Percentiles rank a stretch among this genome's conserved stretches.
Evolutionary conservation across 2,113 vertebrate genomes (phyloP).

Genomic region (Poeciliopsis turrubarensis): DNA sequence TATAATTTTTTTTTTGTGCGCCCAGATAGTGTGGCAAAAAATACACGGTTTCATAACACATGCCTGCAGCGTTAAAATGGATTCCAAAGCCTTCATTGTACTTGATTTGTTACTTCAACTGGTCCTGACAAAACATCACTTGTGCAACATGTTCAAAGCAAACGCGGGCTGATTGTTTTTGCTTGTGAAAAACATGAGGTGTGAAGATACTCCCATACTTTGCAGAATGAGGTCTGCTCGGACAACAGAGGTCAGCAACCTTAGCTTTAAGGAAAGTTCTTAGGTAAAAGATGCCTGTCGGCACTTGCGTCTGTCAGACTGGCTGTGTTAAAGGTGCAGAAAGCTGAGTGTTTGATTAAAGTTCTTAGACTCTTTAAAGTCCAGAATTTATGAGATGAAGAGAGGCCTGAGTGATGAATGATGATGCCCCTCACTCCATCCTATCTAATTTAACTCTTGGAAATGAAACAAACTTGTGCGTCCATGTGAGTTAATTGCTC

Average conservation of each 20-base stretch:
- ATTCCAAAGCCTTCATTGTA: not conserved
- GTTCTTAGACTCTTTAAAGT: slow-evolving; percentile 59
- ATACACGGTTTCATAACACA: not conserved
- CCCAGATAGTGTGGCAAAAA: not conserved
- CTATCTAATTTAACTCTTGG: slow-evolving; percentile 62
- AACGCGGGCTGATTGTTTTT: slow-evolving; percentile 4
- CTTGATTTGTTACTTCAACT: not conserved
- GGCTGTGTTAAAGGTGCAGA: slow-evolving; percentile 30
- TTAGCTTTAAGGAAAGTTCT: slow-evolving; percentile 47
- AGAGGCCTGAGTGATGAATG: slow-evolving; percentile 46
- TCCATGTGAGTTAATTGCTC: slow-evolving; percentile 59
- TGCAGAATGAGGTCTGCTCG: slow-evolving; percentile 17
- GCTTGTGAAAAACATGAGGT: slow-evolving; percentile 16
- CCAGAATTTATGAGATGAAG: slow-evolving; percentile 37
- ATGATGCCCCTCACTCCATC: slow-evolving; percentile 38
- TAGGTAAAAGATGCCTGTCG: slow-evolving; percentile 41
- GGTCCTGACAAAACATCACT: slow-evolving; percentile 6
- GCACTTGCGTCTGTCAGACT: slow-evolving; percentile 27
- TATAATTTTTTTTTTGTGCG: not conserved
- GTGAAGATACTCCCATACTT: slow-evolving; percentile 29
- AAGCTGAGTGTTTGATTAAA: slow-evolving; percentile 49
- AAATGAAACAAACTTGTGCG: slow-evolving; percentile 50
- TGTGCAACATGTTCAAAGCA: not conserved
- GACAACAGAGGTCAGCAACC: slow-evolving; percentile 41
- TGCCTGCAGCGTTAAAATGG: not conserved